phyloP scores from a whole-genome alignment of 2,797 vertebrate species.

The Peromyscus attwateri region DNA sequence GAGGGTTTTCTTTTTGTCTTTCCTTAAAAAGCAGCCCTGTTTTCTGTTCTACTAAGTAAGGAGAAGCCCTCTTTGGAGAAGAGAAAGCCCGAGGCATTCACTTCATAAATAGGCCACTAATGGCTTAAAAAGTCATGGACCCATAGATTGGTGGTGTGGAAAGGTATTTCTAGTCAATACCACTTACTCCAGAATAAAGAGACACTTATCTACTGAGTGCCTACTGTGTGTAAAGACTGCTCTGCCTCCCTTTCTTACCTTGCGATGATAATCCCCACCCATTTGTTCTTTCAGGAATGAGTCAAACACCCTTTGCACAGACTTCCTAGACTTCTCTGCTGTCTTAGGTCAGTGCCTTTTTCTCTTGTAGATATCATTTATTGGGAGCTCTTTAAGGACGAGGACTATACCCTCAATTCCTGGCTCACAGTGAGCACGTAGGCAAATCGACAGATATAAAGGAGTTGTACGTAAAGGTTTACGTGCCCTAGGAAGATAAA shows the following conservation, averaged over 20 bases:
- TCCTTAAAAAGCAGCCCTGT: slow-evolving; percentile 51
- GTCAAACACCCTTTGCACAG: background rate
- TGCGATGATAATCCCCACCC: background rate
- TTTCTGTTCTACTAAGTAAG: slow-evolving; percentile 54
- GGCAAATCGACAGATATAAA: background rate
- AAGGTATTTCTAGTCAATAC: slow-evolving; percentile 70
- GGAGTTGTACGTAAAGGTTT: background rate
- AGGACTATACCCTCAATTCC: background rate
- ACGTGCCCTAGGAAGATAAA: slow-evolving; percentile 9
- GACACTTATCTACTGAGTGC: slow-evolving; percentile 52
- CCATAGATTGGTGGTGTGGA: slow-evolving; percentile 56
- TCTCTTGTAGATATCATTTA: background rate
- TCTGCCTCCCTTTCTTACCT: background rate
- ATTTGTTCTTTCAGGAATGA: background rate
- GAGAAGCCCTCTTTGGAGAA: slow-evolving; percentile 28
- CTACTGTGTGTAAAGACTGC: slow-evolving; percentile 29
- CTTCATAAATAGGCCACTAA: slow-evolving; percentile 74
- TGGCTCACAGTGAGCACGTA: background rate
- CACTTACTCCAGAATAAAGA: slow-evolving; percentile 60
- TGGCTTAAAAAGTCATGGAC: slow-evolving; percentile 60
- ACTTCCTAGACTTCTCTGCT: background rate
- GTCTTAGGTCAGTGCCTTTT: background rate
- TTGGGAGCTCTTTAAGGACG: background rate
- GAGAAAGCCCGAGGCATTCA: slow-evolving; percentile 61
- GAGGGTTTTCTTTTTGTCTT: background rate